phyloP scores from a whole-genome alignment of 2,113 vertebrate species.

The Scopus umbretta region DNA sequence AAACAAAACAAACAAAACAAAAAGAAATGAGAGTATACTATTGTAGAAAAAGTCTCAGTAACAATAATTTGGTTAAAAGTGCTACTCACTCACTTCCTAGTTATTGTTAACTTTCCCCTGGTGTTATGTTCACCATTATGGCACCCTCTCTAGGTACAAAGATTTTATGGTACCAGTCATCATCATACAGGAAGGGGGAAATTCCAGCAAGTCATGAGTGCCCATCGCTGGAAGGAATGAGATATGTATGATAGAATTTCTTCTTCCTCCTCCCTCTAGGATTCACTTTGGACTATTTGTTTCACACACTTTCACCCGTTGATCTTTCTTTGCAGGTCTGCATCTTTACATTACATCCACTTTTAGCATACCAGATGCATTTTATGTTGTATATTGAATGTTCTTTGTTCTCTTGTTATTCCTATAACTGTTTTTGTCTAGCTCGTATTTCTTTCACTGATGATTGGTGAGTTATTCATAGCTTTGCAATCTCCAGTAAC shows the following conservation, averaged over 20 bases:
- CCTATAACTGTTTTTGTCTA: background rate
- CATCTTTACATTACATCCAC: background rate
- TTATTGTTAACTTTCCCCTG: background rate
- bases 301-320: background rate
- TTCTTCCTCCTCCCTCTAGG: background rate
- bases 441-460: background rate
- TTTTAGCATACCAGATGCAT: background rate
- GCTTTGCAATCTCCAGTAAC: background rate
- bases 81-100: background rate
- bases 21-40: background rate
- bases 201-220: background rate
- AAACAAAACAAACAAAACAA: background rate
- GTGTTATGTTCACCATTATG: background rate
- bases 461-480: background rate
- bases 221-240: background rate
- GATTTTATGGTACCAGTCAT: accelerated
- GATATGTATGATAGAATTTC: background rate
- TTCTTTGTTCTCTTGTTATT: background rate
- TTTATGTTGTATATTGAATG: background rate
- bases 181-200: background rate
- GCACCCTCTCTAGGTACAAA: background rate
- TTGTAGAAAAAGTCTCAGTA: background rate
- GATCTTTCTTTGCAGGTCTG: background rate
- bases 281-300: background rate
- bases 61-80: background rate